Evolutionary conservation across 2,888 invertebrate genomes (phyloP).

Genomic region (Hydrotaea diabolus): DNA sequence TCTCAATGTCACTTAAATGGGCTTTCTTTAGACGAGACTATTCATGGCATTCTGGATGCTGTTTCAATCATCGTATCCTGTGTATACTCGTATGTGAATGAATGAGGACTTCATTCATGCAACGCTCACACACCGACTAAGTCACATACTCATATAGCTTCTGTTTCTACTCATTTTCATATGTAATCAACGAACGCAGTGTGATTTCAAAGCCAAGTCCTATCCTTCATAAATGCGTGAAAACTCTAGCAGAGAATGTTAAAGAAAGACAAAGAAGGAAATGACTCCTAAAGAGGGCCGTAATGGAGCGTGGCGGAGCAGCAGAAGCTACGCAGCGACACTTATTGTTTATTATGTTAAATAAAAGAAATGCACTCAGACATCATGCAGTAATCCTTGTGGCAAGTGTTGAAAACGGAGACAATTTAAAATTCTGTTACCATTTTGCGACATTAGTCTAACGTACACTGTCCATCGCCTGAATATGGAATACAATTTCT

Average conservation of each 20-base stretch:
- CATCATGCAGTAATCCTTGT: not conserved
- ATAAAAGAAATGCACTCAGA: slow-evolving; percentile 36
- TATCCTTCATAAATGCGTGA: slow-evolving; percentile 18
- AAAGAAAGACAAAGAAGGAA: not conserved
- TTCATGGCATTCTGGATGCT: not conserved
- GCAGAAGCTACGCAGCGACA: not conserved
- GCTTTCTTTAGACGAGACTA: slow-evolving; percentile 5
- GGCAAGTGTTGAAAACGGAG: not conserved
- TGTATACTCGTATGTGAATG: too few species aligned
- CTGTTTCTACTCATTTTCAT: not conserved
- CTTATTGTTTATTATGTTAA: slow-evolving; percentile 38
- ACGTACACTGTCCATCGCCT: not conserved
- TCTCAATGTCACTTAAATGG: slow-evolving; percentile 61
- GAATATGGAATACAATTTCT: too few species aligned
- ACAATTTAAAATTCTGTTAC: not conserved
- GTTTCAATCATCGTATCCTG: not conserved
- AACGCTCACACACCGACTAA: not conserved
- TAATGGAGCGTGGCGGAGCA: not conserved
- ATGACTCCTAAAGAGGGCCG: slow-evolving; percentile 5
- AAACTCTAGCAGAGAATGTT: slow-evolving; percentile 6
- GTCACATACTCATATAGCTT: not conserved
- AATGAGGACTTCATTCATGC: too few species aligned
- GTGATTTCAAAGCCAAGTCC: slow-evolving; percentile 33
- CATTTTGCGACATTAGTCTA: not conserved
- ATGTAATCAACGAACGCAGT: not conserved